Percentiles rank a stretch among this genome's conserved stretches.
Evolutionary conservation across 2,797 vertebrate species (phyloP).

Genomic region (Sylvia borin): DNA sequence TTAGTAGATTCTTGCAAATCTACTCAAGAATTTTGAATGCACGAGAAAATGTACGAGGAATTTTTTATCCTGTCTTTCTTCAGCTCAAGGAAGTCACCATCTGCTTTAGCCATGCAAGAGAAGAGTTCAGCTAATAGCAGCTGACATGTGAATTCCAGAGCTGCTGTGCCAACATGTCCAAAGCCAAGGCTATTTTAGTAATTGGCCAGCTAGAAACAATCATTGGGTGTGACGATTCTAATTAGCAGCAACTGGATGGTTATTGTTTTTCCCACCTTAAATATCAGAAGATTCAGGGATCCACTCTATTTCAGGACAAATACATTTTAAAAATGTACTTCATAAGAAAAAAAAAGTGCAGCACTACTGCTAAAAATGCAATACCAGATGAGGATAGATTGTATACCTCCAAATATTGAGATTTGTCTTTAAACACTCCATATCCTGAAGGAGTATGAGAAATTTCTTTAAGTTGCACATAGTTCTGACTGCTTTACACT

Average conservation of each 20-base stretch:
- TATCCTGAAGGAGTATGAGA: not conserved
- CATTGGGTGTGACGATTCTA: rapidly evolving
- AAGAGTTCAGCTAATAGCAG: not conserved
- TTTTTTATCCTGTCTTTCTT: constrained; percentile 29
- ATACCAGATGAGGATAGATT: not conserved
- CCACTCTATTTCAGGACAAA: not conserved
- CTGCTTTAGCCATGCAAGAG: constrained; percentile 14
- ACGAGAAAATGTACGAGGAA: not conserved
- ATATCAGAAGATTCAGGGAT: not conserved
- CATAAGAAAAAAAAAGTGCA: not conserved
- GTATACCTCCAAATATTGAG: not conserved
- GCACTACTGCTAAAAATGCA: not conserved
- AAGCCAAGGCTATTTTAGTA: not conserved
- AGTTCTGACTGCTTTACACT: not conserved
- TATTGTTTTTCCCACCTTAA: not conserved
- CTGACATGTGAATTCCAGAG: not conserved
- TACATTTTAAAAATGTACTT: not conserved
- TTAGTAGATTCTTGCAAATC: not conserved
- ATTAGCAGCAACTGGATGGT: not conserved
- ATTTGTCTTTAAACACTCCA: not conserved
- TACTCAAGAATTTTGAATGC: constrained; percentile 13
- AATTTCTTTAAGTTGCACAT: not conserved
- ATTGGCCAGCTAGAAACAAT: not conserved
- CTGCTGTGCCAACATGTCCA: not conserved
- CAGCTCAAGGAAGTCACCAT: constrained; percentile 25